Conservation (phyloP, 2,888 invertebrate genomes). For the Smittia aterrima region DNA sequence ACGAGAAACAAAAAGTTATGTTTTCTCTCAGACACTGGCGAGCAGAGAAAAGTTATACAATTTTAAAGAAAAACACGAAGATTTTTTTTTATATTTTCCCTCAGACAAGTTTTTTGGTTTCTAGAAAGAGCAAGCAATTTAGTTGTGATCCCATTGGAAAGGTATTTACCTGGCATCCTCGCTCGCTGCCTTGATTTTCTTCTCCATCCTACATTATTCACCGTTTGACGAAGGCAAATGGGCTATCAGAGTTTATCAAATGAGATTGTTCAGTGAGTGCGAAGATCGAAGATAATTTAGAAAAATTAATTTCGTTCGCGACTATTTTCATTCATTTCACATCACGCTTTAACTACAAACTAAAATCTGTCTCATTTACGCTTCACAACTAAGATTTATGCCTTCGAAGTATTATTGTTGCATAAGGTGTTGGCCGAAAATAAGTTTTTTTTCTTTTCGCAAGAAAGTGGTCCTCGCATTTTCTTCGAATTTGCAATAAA, state of each 20-base stretch:
- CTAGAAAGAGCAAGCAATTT: slow-evolving; percentile 8
- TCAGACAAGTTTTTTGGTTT: slow-evolving; percentile 8
- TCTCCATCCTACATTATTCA: not conserved
- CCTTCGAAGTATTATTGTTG: not conserved
- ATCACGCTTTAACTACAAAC: too few species aligned
- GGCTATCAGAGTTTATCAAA: slow-evolving; percentile 32
- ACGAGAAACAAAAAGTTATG: not conserved
- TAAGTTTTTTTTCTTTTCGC: not conserved
- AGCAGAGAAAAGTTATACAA: not conserved
- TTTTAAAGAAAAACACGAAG: slow-evolving; percentile 9
- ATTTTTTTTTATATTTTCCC: not conserved
- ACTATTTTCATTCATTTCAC: too few species aligned
- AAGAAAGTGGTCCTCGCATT: not conserved
- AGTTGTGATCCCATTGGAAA: not conserved
- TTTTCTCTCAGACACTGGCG: not conserved
- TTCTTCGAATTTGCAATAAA: not conserved
- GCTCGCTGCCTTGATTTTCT: not conserved
- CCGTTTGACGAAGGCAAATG: slow-evolving; percentile 9
- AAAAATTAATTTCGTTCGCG: not conserved
- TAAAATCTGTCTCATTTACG: too few species aligned
- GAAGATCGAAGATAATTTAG: not conserved
- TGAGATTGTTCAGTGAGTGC: slow-evolving; percentile 34
- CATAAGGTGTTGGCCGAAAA: not conserved
- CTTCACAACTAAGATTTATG: too few species aligned
- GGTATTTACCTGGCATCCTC: not conserved